Evolutionary conservation across 2,797 vertebrate species (phyloP).

Genomic region (Scleropages formosus): DNA sequence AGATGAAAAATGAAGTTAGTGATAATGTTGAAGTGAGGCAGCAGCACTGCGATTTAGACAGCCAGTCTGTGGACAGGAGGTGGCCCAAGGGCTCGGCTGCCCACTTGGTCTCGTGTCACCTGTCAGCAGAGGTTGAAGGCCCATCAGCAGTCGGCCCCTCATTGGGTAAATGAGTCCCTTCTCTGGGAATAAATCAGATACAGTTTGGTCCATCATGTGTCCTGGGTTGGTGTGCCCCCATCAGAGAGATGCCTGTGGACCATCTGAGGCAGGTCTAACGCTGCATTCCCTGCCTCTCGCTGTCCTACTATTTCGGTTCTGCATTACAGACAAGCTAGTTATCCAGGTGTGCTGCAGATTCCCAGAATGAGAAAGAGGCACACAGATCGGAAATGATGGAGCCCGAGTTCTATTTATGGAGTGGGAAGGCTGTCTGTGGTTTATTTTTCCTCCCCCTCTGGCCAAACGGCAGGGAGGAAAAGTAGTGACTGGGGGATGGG

Average conservation of each 20-base stretch:
- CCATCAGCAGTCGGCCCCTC: neutral
- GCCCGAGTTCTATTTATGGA: constrained; percentile 35
- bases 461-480: constrained; percentile 53
- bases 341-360: no score
- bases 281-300: no score
- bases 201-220: neutral
- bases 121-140: neutral
- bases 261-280: no score
- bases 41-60: neutral
- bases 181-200: neutral
- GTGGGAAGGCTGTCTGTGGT: constrained; percentile 4
- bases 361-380: constrained; percentile 26
- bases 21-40: neutral
- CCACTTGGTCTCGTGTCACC: neutral
- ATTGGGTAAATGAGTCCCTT: neutral
- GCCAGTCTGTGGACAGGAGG: neutral
- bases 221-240: neutral
- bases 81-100: neutral
- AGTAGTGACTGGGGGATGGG: constrained; percentile 66
- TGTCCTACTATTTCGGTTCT: neutral
- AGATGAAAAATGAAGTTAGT: neutral
- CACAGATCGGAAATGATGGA: constrained; percentile 30
- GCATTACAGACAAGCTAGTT: neutral
- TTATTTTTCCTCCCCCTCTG: constrained; percentile 31
- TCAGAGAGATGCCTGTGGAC: neutral